Conservation (phyloP, 2,888 invertebrate species). For the Ctena decussata region DNA sequence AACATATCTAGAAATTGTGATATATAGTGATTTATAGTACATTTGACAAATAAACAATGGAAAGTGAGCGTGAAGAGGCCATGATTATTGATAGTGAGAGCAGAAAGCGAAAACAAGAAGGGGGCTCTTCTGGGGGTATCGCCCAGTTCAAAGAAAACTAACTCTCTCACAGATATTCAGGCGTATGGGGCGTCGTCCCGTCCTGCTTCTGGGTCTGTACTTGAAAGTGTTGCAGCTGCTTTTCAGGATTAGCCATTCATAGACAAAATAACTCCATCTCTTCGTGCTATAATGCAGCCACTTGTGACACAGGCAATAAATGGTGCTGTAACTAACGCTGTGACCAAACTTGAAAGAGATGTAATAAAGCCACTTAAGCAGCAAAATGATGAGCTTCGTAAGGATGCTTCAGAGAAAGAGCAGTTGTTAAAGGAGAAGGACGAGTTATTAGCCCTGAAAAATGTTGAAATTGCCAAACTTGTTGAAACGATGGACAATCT, state of each 20-base stretch:
- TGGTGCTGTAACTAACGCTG: neutral
- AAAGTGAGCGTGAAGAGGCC: too few relatives aligned
- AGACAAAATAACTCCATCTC: neutral
- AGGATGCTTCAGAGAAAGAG: neutral
- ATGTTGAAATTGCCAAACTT: neutral
- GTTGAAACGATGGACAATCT: neutral
- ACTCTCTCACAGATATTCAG: neutral
- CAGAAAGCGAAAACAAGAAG: neutral
- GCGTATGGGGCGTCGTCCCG: neutral
- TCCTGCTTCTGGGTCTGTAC: neutral
- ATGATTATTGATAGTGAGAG: too few relatives aligned
- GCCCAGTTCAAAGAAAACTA: neutral
- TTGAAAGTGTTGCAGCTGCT: neutral
- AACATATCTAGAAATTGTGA: too few relatives aligned
- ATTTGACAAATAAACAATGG: too few relatives aligned
- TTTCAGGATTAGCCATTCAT: neutral
- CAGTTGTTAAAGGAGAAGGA: neutral
- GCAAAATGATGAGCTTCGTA: neutral
- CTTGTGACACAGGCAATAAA: neutral
- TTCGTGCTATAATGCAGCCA: neutral
- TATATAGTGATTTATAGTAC: too few relatives aligned
- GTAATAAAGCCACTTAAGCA: neutral
- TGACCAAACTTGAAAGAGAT: neutral
- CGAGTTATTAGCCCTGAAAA: neutral
- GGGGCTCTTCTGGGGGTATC: neutral